Evolutionary conservation across 2,113 vertebrate species (phyloP).

Genomic region (Bubo scandiacus): DNA sequence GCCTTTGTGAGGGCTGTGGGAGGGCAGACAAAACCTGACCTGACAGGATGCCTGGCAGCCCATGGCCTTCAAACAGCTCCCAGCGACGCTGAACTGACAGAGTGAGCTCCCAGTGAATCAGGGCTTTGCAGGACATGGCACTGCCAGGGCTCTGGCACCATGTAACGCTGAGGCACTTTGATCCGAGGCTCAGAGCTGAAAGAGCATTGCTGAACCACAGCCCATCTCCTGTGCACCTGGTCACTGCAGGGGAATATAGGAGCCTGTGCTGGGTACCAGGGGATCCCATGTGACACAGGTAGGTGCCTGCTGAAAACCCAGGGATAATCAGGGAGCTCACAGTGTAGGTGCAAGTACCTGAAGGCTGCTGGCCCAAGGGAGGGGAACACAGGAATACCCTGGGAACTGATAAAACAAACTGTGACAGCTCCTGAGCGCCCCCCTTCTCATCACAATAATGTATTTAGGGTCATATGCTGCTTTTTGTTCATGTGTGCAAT

Average conservation of each 20-base stretch:
- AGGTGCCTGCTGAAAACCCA: neutral
- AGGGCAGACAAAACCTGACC: neutral
- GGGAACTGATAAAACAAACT: neutral
- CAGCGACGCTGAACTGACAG: rapidly evolving
- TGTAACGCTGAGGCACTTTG: rapidly evolving
- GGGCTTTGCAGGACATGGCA: neutral
- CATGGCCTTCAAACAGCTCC: slow-evolving; percentile 11
- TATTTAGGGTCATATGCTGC: neutral
- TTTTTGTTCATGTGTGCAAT: neutral
- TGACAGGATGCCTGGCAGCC: neutral
- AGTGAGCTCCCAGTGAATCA: neutral
- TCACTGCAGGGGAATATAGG: rapidly evolving
- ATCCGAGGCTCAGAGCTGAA: neutral
- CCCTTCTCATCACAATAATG: neutral
- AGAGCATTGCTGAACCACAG: neutral
- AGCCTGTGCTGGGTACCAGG: neutral
- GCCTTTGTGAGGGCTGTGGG: neutral
- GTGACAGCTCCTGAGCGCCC: neutral
- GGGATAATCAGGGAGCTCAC: neutral
- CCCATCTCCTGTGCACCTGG: rapidly evolving
- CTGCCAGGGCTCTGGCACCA: rapidly evolving
- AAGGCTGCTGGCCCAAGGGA: neutral
- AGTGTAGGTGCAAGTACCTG: neutral
- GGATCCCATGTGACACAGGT: rapidly evolving
- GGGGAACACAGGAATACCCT: neutral